Conservation (phyloP, 2,113 vertebrate species). For the Merops nubicus region DNA sequence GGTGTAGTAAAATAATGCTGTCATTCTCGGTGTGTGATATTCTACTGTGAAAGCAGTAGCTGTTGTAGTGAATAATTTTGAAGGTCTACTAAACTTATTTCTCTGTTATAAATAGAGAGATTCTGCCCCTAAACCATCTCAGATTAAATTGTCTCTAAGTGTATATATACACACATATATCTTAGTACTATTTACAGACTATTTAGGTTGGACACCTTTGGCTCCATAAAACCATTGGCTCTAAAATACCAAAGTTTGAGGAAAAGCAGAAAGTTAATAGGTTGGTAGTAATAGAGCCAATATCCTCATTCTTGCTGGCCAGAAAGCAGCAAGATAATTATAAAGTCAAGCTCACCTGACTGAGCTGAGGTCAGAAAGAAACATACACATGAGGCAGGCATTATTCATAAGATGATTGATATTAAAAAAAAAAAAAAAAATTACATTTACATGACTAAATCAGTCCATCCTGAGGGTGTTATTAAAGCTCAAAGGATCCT, state of each 20-base stretch:
- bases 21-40: neutral
- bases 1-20: neutral
- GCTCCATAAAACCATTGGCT: neutral
- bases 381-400: neutral
- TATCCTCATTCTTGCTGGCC: neutral
- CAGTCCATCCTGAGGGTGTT: neutral
- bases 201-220: neutral
- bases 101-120: neutral
- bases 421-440: neutral
- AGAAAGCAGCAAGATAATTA: neutral
- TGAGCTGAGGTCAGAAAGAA: conserved; percentile 5
- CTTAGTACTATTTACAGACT: neutral
- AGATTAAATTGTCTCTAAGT: neutral
- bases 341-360: conserved; percentile 10
- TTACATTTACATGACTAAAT: neutral
- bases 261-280: neutral
- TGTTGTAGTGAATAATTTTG: neutral
- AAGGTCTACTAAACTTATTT: neutral
- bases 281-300: neutral
- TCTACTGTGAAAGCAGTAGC: neutral
- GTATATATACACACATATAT: neutral
- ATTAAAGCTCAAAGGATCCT: neutral
- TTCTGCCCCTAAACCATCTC: neutral
- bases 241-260: neutral
- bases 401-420: neutral